Conservation (phyloP, 2,113 vertebrate species). For the Sylvia atricapilla region DNA sequence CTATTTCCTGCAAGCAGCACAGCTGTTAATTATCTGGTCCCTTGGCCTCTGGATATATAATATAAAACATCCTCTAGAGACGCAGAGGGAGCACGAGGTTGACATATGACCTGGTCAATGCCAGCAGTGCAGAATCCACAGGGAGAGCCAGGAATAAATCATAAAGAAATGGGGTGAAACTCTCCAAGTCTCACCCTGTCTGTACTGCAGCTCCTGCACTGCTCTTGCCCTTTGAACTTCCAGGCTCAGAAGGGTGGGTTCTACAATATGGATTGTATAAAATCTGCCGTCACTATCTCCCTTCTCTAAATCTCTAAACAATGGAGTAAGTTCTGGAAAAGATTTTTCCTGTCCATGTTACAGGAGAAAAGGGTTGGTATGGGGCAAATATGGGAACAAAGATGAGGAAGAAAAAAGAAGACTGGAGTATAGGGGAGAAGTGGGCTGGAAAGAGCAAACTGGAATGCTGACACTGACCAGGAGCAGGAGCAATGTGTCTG, state of each 20-base stretch:
- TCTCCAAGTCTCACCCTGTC: not conserved
- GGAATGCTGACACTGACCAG: not conserved
- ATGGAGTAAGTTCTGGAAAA: not conserved
- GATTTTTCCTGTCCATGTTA: not conserved
- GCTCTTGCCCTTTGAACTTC: not conserved
- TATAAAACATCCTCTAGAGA: slow-evolving; percentile 5
- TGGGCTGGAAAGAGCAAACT: not conserved
- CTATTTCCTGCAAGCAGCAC: not conserved
- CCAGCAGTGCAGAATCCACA: not conserved
- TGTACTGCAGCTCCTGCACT: not conserved
- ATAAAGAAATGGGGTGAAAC: not conserved
- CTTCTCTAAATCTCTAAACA: not conserved
- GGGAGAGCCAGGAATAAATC: not conserved
- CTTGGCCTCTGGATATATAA: slow-evolving; percentile 1
- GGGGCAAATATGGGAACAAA: not conserved
- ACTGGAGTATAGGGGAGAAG: not conserved
- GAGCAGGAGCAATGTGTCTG: not conserved
- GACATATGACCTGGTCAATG: slow-evolving; percentile 15
- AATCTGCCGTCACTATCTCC: not conserved
- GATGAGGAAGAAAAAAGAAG: not conserved
- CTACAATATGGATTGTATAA: not conserved
- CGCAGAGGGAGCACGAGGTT: not conserved
- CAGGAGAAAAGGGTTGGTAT: not conserved
- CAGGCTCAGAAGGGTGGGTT: not conserved
- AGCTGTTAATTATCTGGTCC: slow-evolving; percentile 35